A percentile compares a stretch with the other conserved stretches of the same genome.
Conservation (phyloP, 2,113 vertebrate species). For the Spea bombifrons region DNA sequence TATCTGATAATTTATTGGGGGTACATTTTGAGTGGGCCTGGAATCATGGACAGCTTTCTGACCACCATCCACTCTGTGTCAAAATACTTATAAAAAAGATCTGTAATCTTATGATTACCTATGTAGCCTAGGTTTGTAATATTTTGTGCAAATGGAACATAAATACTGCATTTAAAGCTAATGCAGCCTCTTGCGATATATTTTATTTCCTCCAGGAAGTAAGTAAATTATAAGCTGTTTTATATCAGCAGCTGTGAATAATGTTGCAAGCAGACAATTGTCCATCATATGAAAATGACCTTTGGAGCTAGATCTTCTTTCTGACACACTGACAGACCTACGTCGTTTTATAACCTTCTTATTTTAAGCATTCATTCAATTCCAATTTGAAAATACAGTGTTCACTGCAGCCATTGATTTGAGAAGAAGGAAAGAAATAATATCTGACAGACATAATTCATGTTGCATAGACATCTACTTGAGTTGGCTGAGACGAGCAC, state of each 20-base stretch:
- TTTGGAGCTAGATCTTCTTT: constrained; percentile 15
- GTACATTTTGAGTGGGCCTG: too few relatives aligned
- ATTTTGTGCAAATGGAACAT: too few relatives aligned
- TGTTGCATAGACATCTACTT: constrained; percentile 40
- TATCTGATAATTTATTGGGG: too few relatives aligned
- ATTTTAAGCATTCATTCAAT: constrained; percentile 42
- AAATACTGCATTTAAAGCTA: too few relatives aligned
- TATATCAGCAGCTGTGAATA: constrained; percentile 6
- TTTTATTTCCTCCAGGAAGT: too few relatives aligned
- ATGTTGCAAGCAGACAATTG: constrained; percentile 4
- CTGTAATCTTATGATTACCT: too few relatives aligned
- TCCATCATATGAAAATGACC: constrained; percentile 12
- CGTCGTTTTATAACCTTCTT: constrained; percentile 21
- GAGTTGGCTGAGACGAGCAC: constrained; percentile 25
- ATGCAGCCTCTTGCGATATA: too few relatives aligned
- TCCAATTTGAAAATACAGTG: constrained; percentile 40
- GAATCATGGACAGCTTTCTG: too few relatives aligned
- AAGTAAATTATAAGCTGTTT: too few relatives aligned
- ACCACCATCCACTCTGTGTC: too few relatives aligned
- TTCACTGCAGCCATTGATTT: constrained; percentile 40
- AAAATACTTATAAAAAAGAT: too few relatives aligned
- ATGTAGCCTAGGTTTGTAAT: too few relatives aligned
- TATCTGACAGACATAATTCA: constrained; percentile 48
- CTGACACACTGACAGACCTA: constrained; percentile 35
- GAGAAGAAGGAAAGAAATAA: constrained; percentile 38